phyloP scores from a whole-genome alignment of 2,113 vertebrate genomes.

The Cryptotis parvus region DNA sequence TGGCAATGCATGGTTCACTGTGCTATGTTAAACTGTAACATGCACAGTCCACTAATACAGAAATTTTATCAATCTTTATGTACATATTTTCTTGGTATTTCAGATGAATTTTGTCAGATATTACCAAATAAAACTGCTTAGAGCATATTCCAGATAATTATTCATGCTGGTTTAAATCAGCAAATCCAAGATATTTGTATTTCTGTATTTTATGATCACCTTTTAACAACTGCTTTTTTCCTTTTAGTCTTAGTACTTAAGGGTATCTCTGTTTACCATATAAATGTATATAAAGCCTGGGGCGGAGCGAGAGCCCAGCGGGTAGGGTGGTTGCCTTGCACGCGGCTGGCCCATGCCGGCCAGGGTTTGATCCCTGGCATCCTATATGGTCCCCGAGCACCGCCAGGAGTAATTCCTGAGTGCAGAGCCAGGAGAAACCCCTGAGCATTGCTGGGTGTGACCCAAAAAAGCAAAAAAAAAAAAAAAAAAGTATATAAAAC shows the following conservation, averaged over 20 bases:
- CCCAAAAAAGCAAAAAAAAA: too few relatives aligned
- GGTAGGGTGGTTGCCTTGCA: too few relatives aligned
- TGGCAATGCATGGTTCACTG: not conserved
- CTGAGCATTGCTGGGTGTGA: too few relatives aligned
- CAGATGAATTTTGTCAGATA: not conserved
- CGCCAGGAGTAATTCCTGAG: too few relatives aligned
- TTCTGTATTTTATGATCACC: not conserved
- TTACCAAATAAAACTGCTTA: not conserved
- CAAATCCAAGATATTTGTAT: not conserved
- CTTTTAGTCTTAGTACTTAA: conserved; percentile 37
- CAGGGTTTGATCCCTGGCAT: too few relatives aligned
- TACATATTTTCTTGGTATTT: not conserved
- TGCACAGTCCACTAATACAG: not conserved
- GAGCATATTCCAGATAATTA: not conserved
- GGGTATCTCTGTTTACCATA: not conserved
- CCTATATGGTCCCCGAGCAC: too few relatives aligned
- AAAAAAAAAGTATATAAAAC: not conserved
- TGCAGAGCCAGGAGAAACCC: too few relatives aligned
- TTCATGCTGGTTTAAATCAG: not conserved
- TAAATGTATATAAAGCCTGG: not conserved
- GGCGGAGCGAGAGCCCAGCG: too few relatives aligned
- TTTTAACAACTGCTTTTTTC: not conserved
- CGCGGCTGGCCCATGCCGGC: too few relatives aligned
- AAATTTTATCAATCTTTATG: not conserved
- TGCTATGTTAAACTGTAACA: conserved; percentile 6